Evolutionary conservation across 2,888 invertebrate species (phyloP).

Genomic region (Escarpia spicata): DNA sequence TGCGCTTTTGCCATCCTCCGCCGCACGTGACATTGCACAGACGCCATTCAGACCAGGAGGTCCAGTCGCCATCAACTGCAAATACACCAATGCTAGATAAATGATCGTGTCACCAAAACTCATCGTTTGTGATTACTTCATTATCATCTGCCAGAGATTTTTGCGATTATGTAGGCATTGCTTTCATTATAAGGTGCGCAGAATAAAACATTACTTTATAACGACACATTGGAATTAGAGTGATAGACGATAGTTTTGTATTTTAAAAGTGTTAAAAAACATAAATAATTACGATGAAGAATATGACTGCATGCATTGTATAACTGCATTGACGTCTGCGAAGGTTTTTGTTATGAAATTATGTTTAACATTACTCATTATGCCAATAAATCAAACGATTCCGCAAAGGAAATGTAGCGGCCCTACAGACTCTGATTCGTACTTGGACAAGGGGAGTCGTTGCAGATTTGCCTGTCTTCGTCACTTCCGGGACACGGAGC

Average conservation of each 20-base stretch:
- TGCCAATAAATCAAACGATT: too few relatives aligned
- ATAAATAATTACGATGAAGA: too few relatives aligned
- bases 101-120: too few relatives aligned
- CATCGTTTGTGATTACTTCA: background rate
- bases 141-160: background rate
- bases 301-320: too few relatives aligned
- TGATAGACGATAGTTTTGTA: too few relatives aligned
- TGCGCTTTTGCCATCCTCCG: slow-evolving; percentile 21
- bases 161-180: background rate
- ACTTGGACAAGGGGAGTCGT: slow-evolving; percentile 20
- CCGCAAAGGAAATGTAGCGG: background rate
- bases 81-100: background rate
- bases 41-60: slow-evolving; percentile 17
- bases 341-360: too few relatives aligned
- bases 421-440: background rate
- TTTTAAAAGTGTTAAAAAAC: too few relatives aligned
- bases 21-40: slow-evolving; percentile 21
- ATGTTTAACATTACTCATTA: too few relatives aligned
- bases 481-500: slow-evolving; percentile 34
- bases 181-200: background rate
- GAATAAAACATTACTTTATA: too few relatives aligned
- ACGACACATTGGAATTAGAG: too few relatives aligned
- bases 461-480: slow-evolving; percentile 14
- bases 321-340: too few relatives aligned
- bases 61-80: slow-evolving; percentile 24